Conservation (phyloP, 2,888 invertebrate species). For the Dicycla oo region DNA sequence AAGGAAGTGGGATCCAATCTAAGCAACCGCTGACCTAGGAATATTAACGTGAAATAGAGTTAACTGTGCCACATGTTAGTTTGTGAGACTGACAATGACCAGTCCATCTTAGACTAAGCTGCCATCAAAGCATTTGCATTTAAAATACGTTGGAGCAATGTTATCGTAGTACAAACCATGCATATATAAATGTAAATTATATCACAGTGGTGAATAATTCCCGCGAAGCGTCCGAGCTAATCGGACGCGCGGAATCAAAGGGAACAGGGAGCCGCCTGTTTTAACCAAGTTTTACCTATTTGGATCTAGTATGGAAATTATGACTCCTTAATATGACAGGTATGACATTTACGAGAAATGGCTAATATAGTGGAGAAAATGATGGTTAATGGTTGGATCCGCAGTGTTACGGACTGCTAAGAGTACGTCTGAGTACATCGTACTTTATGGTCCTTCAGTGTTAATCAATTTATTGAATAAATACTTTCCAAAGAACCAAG, state of each 20-base stretch:
- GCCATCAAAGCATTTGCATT: conserved; percentile 25
- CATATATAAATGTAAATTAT: conserved; percentile 31
- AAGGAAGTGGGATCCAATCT: not conserved
- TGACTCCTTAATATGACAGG: not conserved
- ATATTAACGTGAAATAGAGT: not conserved
- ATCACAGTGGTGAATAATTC: conserved; percentile 10
- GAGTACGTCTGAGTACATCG: not conserved
- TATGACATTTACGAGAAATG: not conserved
- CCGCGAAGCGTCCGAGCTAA: not conserved
- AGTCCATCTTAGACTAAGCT: not conserved
- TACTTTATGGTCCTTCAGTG: not conserved
- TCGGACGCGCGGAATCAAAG: conserved; percentile 6
- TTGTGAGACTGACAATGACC: not conserved
- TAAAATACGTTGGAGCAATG: conserved; percentile 16
- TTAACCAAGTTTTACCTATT: conserved; percentile 5
- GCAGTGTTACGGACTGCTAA: not conserved
- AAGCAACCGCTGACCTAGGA: not conserved
- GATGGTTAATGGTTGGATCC: not conserved
- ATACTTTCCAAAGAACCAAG: not conserved
- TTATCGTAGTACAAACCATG: conserved; percentile 23
- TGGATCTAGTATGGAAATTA: not conserved
- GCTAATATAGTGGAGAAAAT: no score
- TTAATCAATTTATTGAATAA: not conserved
- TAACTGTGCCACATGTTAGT: not conserved
- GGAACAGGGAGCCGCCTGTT: conserved; percentile 12